Evolutionary conservation across 2,113 vertebrate genomes (phyloP).

Genomic region (Athene noctua): DNA sequence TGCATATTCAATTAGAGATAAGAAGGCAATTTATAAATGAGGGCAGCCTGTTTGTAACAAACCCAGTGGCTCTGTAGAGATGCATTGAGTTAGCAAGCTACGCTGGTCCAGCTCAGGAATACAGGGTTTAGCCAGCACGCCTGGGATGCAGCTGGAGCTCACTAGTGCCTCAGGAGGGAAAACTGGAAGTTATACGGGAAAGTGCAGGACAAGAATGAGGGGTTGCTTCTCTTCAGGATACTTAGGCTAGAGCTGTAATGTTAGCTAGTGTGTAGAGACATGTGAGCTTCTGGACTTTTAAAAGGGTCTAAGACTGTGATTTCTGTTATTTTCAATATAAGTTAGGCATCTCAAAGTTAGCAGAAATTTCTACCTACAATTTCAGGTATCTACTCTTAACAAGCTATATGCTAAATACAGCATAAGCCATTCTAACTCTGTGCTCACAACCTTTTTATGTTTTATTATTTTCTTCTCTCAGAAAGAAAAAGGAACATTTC

Average conservation of each 20-base stretch:
- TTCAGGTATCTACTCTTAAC: not conserved
- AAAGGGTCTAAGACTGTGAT: not conserved
- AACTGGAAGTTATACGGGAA: not conserved
- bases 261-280: not conserved
- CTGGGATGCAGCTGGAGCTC: not conserved
- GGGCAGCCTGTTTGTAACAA: not conserved
- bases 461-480: not conserved
- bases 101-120: not conserved
- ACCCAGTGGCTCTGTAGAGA: not conserved
- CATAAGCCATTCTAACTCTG: not conserved
- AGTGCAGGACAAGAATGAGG: not conserved
- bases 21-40: not conserved
- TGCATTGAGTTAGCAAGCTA: not conserved
- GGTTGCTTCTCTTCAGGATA: not conserved
- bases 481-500: not conserved
- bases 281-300: not conserved
- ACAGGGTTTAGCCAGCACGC: not conserved
- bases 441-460: not conserved
- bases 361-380: not conserved
- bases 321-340: not conserved
- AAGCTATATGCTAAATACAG: not conserved
- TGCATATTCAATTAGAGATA: not conserved
- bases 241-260: not conserved
- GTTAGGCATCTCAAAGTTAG: not conserved
- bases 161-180: not conserved